A percentile compares a stretch with the other conserved stretches of the same genome.
Conservation (phyloP, 1,140 invertebrate species). For the Theocolax elegans region DNA sequence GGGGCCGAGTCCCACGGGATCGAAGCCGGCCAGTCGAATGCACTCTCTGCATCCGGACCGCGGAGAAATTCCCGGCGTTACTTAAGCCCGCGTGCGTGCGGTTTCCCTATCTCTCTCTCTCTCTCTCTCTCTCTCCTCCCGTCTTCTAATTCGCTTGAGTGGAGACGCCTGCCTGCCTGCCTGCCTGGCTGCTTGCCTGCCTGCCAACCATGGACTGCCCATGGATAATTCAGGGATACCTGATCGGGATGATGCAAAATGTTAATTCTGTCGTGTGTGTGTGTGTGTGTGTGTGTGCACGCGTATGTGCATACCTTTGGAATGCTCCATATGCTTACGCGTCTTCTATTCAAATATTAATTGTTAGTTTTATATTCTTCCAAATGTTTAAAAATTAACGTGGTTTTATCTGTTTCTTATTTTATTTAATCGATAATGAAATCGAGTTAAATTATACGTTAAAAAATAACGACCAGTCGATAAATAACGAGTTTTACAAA, state of each 20-base stretch:
- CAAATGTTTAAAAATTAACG: no score
- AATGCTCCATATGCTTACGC: no score
- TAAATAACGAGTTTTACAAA: no score
- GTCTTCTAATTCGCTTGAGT: constrained; percentile 38
- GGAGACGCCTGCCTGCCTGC: constrained; percentile 1
- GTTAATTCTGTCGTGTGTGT: no score
- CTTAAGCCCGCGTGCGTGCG: constrained; percentile 13
- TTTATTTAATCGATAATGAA: no score
- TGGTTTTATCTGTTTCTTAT: no score
- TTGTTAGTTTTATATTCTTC: no score
- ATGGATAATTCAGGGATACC: constrained; percentile 25
- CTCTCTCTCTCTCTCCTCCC: background rate
- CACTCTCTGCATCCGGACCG: constrained; percentile 53
- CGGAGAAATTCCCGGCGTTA: constrained; percentile 24
- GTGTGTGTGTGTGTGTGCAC: no score
- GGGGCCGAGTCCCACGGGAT: constrained; percentile 29
- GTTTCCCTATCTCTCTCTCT: background rate
- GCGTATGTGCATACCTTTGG: no score
- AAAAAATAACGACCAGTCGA: no score
- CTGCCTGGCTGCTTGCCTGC: background rate
- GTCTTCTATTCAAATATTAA: no score
- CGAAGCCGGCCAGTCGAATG: constrained; percentile 51
- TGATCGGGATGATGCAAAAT: background rate
- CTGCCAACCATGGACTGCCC: background rate
- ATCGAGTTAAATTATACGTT: no score